Evolutionary conservation across 2,888 invertebrate genomes (phyloP).

Genomic region (Chloroclystis v-ata): DNA sequence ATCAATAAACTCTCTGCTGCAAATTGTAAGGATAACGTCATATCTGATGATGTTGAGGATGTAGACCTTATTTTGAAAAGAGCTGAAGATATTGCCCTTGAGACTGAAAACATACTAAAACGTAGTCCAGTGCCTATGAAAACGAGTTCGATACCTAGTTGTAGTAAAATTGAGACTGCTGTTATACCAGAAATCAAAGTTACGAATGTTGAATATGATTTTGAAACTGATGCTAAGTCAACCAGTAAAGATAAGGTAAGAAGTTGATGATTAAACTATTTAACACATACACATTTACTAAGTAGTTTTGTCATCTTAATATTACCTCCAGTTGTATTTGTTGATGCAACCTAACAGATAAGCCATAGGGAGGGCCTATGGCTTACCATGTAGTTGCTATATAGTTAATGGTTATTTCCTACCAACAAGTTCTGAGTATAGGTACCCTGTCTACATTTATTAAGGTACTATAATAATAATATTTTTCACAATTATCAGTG

Average conservation of each 20-base stretch:
- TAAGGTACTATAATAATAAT: too few species aligned
- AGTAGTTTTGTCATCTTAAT: too few species aligned
- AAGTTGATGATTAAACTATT: too few species aligned
- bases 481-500: too few species aligned
- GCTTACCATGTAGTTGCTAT: too few species aligned
- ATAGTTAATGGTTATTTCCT: too few species aligned
- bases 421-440: too few species aligned
- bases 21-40: conserved; percentile 43
- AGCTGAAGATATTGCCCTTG: conserved; percentile 63
- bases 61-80: conserved; percentile 65
- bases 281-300: too few species aligned
- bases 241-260: conserved; percentile 45
- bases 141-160: conserved; percentile 32
- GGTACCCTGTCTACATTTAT: too few species aligned
- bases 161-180: conserved; percentile 26
- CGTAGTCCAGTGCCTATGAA: conserved; percentile 44
- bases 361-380: too few species aligned
- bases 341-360: too few species aligned
- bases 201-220: conserved; percentile 49
- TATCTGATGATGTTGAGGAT: conserved; percentile 59
- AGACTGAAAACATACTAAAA: conserved; percentile 61
- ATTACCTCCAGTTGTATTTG: too few species aligned
- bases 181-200: conserved; percentile 62
- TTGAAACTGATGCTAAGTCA: conserved; percentile 30
- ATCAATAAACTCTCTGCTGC: conserved; percentile 77